Percentiles rank a stretch among this genome's conserved stretches.
Conservation (phyloP, 2,113 vertebrate genomes). For the Centropus bengalensis region DNA sequence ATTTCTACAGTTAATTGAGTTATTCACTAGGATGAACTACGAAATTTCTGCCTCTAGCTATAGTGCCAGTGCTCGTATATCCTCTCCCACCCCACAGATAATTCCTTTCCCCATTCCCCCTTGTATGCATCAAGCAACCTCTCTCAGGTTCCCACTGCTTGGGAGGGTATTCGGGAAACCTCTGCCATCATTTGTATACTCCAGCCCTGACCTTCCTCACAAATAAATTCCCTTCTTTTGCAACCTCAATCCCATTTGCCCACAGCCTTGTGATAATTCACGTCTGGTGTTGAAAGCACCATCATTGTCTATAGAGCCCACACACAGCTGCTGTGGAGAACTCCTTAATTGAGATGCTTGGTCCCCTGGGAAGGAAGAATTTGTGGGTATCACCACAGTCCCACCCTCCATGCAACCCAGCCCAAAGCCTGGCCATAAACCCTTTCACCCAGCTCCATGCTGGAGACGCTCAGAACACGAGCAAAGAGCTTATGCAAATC, state of each 20-base stretch:
- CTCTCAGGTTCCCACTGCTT: background rate
- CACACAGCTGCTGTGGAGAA: background rate
- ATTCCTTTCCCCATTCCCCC: fast-evolving
- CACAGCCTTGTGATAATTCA: background rate
- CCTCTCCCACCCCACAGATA: background rate
- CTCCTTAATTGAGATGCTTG: background rate
- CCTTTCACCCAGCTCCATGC: background rate
- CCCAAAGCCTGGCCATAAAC: background rate
- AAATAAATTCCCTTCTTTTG: background rate
- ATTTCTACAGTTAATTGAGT: slow-evolving; percentile 26
- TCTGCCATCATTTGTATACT: background rate
- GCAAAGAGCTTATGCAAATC: slow-evolving; percentile 39
- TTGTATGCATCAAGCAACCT: fast-evolving
- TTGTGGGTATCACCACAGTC: background rate
- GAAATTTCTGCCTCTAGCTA: background rate
- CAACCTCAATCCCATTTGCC: background rate
- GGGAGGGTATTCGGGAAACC: background rate
- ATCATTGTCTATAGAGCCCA: fast-evolving
- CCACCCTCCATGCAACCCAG: background rate
- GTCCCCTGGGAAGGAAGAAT: background rate
- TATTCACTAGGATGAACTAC: background rate
- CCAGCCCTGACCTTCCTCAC: background rate
- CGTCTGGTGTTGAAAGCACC: background rate
- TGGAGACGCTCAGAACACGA: background rate
- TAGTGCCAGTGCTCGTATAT: background rate